Conservation (phyloP, 2,797 vertebrate species). For the Tragelaphus oryx region DNA sequence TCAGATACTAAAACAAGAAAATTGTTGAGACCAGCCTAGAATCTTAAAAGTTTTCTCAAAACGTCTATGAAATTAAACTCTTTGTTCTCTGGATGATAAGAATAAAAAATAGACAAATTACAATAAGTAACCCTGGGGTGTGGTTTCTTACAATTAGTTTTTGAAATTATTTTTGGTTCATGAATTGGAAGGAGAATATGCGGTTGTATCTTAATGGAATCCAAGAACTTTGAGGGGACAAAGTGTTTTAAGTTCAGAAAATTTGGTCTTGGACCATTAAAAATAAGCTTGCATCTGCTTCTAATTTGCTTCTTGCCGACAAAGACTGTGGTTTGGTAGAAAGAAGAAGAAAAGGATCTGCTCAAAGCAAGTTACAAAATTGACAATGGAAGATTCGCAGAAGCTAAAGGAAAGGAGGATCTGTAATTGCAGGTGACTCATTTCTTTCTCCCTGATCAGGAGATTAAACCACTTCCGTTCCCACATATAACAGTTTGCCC, state of each 20-base stretch:
- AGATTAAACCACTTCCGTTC: not conserved
- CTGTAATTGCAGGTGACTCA: not conserved
- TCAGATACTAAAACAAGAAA: constrained; percentile 1
- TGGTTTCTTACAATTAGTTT: constrained; percentile 21
- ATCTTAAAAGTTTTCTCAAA: constrained; percentile 4
- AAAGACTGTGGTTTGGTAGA: constrained; percentile 36
- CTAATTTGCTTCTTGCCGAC: constrained; percentile 50
- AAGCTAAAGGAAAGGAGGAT: not conserved
- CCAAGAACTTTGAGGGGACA: constrained; percentile 16
- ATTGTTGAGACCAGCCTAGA: not conserved
- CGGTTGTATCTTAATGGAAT: constrained; percentile 38
- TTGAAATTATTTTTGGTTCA: constrained; percentile 36
- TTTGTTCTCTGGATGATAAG: not conserved
- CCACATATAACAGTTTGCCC: not conserved
- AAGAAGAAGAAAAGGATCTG: not conserved
- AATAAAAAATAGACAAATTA: constrained; percentile 14
- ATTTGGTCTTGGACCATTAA: constrained; percentile 43
- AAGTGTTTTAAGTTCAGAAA: constrained; percentile 47
- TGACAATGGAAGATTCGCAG: not conserved
- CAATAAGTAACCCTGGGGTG: not conserved
- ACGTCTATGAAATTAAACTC: not conserved
- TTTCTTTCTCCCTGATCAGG: not conserved
- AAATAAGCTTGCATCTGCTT: constrained; percentile 51
- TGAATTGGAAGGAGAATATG: constrained; percentile 20
- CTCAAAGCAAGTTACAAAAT: constrained; percentile 9